Evolutionary conservation across 1,140 invertebrate genomes (phyloP).

Genomic region (Euwallacea fornicatus): DNA sequence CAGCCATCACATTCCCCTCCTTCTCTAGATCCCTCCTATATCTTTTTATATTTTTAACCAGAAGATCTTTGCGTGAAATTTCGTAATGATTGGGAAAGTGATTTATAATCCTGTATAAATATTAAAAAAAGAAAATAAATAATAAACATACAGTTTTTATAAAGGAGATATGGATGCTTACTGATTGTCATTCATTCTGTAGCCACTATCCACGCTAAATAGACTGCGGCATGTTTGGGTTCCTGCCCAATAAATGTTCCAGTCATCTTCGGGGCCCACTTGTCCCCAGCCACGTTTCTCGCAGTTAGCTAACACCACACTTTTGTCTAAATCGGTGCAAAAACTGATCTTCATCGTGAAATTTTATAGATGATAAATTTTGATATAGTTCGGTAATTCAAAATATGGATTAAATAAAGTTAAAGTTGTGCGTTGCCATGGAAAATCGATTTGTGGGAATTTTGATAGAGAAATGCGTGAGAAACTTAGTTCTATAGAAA

Average conservation of each 20-base stretch:
- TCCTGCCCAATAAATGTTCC: conserved; percentile 96
- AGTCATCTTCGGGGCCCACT: conserved; percentile 90
- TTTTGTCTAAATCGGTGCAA: conserved; percentile 93
- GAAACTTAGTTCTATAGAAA: too few relatives aligned
- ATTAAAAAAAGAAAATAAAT: not conserved
- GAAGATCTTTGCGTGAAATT: conserved; percentile 88
- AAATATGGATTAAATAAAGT: conserved; percentile 33
- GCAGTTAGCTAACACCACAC: conserved; percentile 92
- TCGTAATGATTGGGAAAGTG: conserved; percentile 96
- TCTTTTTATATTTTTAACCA: conserved; percentile 95
- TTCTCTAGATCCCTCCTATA: conserved; percentile 90
- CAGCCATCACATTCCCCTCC: conserved; percentile 84
- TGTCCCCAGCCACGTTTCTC: conserved; percentile 90
- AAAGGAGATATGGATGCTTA: conserved; percentile 53
- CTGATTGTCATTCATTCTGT: conserved; percentile 90
- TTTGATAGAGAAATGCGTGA: too few relatives aligned
- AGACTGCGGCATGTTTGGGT: conserved; percentile 87
- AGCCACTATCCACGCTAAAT: conserved; percentile 91
- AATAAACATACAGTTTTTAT: not conserved
- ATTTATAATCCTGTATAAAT: conserved; percentile 72
- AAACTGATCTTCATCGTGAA: conserved; percentile 68
- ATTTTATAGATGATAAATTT: conserved; percentile 16
- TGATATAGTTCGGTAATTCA: conserved; percentile 15
- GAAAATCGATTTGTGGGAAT: too few relatives aligned
- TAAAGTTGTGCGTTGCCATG: not conserved